Conservation (phyloP, 2,797 vertebrate genomes). For the Enteromius fasciolatus region DNA sequence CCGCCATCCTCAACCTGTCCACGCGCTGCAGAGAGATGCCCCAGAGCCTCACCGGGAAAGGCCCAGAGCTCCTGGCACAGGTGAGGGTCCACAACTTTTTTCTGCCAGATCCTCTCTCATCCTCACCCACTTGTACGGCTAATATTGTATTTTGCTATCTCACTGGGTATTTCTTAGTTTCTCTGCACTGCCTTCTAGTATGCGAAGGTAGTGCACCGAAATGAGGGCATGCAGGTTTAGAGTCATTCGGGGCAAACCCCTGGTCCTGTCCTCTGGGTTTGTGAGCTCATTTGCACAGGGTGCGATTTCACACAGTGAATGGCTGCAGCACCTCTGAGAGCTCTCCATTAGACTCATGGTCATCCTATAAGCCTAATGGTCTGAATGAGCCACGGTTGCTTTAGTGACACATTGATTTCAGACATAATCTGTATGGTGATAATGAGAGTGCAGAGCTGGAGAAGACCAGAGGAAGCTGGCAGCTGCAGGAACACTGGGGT, state of each 20-base stretch:
- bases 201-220: background rate
- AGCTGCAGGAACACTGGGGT: constrained; percentile 41
- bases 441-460: constrained; percentile 23
- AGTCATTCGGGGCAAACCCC: constrained; percentile 10
- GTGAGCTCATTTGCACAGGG: constrained; percentile 6
- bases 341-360: constrained; percentile 31
- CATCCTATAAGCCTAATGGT: constrained; percentile 47
- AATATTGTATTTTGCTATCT: constrained; percentile 1
- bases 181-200: constrained; percentile 1
- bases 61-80: constrained; percentile 90
- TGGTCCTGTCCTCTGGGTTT: background rate
- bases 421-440: constrained; percentile 52
- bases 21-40: constrained; percentile 97
- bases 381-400: constrained; percentile 51
- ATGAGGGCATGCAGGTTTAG: constrained; percentile 23
- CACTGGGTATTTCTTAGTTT: background rate
- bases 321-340: background rate
- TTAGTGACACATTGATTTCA: constrained; percentile 50
- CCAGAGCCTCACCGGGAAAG: constrained; percentile 89
- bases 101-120: constrained; percentile 1
- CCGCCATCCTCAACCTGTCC: constrained; percentile 97
- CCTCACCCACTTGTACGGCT: constrained; percentile 7
- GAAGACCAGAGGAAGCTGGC: constrained; percentile 30
- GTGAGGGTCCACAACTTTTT: constrained; percentile 71
- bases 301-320: constrained; percentile 12